Evolutionary conservation across 2,113 vertebrate genomes (phyloP).

Genomic region (Gadus macrocephalus): DNA sequence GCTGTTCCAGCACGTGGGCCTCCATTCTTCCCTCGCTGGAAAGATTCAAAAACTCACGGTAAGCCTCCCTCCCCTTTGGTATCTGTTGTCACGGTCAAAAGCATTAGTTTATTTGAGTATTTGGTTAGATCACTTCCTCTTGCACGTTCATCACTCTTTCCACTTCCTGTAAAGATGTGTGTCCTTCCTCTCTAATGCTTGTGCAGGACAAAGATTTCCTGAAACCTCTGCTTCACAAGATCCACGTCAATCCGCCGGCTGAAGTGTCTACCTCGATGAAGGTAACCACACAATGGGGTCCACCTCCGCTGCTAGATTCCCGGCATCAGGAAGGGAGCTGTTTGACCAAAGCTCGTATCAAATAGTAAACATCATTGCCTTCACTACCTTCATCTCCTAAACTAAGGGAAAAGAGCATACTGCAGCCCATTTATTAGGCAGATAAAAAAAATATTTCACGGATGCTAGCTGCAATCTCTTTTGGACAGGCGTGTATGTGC

Average conservation of each 20-base stretch:
- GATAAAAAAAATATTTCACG: no score
- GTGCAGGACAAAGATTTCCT: constrained; percentile 96
- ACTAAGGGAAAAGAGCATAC: no score
- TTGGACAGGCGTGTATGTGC: no score
- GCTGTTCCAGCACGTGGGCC: constrained; percentile 94
- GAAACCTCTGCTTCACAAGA: constrained; percentile 96
- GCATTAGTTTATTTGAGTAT: neutral
- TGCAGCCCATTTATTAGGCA: no score
- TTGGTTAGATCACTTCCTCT: neutral
- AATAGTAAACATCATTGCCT: no score
- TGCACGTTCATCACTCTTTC: neutral
- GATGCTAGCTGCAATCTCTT: no score
- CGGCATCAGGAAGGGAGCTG: no score
- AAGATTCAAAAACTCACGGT: constrained; percentile 99
- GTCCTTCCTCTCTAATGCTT: constrained; percentile 12
- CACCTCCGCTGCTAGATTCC: no score
- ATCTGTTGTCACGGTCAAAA: no score
- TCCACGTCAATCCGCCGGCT: constrained; percentile 94
- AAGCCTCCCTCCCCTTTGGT: constrained; percentile 31
- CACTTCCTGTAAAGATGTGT: neutral
- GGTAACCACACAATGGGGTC: constrained; percentile 32
- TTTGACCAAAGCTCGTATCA: no score
- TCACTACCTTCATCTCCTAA: no score
- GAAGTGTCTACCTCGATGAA: constrained; percentile 97
- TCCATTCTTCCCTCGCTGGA: constrained; percentile 93